These are phyloP conservation scores for Calliphora vomitoria DNA, from an alignment of 2,888 invertebrate species.

Conservation along the genomic window DNA sequence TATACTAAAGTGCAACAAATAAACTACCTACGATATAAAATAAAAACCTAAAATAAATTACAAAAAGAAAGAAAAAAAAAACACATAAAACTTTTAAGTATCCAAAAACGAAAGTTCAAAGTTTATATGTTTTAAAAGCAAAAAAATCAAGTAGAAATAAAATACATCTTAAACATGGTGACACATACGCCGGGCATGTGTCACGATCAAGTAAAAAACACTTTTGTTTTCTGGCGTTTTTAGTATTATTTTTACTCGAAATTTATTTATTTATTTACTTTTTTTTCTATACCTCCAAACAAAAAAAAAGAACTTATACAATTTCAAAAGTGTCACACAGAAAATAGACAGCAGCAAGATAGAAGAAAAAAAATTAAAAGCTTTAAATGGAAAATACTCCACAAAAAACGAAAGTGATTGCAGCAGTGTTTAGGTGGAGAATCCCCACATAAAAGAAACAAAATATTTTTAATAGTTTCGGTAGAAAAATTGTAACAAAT, in stretches of 20 bases:
- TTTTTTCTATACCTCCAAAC: not conserved
- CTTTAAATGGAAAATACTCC: constrained; percentile 36
- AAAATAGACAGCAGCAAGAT: constrained; percentile 42
- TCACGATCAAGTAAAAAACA: constrained; percentile 44
- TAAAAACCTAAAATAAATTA: constrained; percentile 21
- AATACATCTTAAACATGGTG: constrained; percentile 43
- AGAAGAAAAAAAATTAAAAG: constrained; percentile 13
- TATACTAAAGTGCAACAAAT: constrained; percentile 32
- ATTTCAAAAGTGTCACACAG: constrained; percentile 42
- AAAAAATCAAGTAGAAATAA: constrained; percentile 1
- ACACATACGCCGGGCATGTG: constrained; percentile 55
- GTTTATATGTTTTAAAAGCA: constrained; percentile 49
- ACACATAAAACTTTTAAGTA: constrained; percentile 46
- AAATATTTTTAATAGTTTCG: constrained; percentile 35
- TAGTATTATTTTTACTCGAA: constrained; percentile 39
- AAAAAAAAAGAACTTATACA: constrained; percentile 25
- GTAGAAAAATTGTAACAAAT: constrained; percentile 48
- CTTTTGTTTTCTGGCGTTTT: constrained; percentile 25
- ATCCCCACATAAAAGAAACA: constrained; percentile 6
- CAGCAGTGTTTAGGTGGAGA: constrained; percentile 41
- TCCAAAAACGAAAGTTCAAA: constrained; percentile 58
- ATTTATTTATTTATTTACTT: constrained; percentile 20
- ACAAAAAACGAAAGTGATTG: constrained; percentile 46
- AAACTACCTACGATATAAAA: constrained; percentile 2
- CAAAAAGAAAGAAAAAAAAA: constrained; percentile 11